Conservation (phyloP, 37 sponge, comb jelly and placozoan species). For the Ianthella basta region DNA sequence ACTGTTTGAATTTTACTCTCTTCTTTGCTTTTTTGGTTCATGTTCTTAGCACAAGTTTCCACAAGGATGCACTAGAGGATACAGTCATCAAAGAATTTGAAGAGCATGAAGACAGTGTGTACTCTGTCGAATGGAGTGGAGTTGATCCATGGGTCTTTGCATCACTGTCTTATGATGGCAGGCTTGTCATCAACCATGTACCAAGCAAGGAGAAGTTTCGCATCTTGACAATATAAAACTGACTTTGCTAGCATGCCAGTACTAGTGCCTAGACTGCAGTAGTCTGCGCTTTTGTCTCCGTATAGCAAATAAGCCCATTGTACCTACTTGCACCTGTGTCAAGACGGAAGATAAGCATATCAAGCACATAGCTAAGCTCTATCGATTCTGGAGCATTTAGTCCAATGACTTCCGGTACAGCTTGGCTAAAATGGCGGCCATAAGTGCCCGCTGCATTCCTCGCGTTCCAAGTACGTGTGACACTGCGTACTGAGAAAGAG, state of each 20-base stretch:
- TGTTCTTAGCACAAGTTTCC: background rate
- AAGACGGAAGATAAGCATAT: too few species aligned
- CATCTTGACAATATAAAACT: conserved; percentile 58
- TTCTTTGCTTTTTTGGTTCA: background rate
- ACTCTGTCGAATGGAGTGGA: conserved; percentile 85
- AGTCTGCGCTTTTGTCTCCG: too few species aligned
- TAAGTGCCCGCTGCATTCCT: too few species aligned
- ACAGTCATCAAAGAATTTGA: conserved; percentile 81
- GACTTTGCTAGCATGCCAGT: background rate
- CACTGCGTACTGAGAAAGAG: too few species aligned
- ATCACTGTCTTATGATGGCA: conserved; percentile 94
- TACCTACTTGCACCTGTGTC: too few species aligned
- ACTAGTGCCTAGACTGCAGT: too few species aligned
- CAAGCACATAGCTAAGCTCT: too few species aligned
- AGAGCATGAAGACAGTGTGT: conserved; percentile 99
- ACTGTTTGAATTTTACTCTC: background rate
- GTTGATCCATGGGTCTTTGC: conserved; percentile 99
- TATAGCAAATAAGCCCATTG: too few species aligned
- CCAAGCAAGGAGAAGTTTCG: conserved; percentile 77
- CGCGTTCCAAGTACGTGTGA: too few species aligned
- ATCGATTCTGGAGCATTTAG: too few species aligned
- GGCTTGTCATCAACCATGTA: conserved; percentile 94
- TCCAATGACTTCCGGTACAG: too few species aligned
- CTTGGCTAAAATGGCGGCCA: too few species aligned
- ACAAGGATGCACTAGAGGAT: conserved; percentile 36